Conservation (phyloP, 1,140 invertebrate genomes). For the Zophobas atratus region DNA sequence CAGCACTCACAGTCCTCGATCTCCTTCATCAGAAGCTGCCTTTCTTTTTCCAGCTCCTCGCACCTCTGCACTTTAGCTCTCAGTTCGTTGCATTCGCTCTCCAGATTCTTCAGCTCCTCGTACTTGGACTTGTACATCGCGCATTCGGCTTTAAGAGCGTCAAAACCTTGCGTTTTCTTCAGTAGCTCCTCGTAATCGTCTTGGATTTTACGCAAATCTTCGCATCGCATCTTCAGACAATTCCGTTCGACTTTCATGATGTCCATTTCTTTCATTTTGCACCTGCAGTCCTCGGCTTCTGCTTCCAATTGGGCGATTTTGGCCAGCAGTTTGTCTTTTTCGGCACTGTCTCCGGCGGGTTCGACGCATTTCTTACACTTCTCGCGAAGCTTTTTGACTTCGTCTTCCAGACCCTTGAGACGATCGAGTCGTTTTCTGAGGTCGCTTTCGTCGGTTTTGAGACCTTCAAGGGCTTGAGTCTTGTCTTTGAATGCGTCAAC, state of each 20-base stretch:
- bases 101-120: slow-evolving; percentile 58
- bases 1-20: slow-evolving; percentile 56
- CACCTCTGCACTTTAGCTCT: slow-evolving; percentile 56
- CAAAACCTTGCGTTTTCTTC: slow-evolving; percentile 59
- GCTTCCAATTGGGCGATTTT: slow-evolving; percentile 30
- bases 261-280: slow-evolving; percentile 43
- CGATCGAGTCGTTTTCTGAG: slow-evolving; percentile 13
- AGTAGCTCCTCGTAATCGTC: slow-evolving; percentile 61
- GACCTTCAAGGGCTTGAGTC: slow-evolving; percentile 5
- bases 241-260: slow-evolving; percentile 56
- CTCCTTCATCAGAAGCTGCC: slow-evolving; percentile 53
- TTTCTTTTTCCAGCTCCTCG: slow-evolving; percentile 58
- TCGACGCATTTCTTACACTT: slow-evolving; percentile 47
- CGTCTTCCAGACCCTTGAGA: slow-evolving; percentile 54
- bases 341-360: neutral
- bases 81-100: slow-evolving; percentile 60
- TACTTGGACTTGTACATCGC: slow-evolving; percentile 63
- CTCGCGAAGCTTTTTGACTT: slow-evolving; percentile 52
- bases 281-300: slow-evolving; percentile 53
- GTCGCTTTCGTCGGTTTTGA: neutral
- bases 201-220: slow-evolving; percentile 61
- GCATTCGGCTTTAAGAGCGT: slow-evolving; percentile 60
- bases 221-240: slow-evolving; percentile 59
- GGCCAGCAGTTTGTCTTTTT: slow-evolving; percentile 13
- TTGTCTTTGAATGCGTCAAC: slow-evolving; percentile 56